Conservation (phyloP, 2,797 vertebrate species). For the Channallabes apus region DNA sequence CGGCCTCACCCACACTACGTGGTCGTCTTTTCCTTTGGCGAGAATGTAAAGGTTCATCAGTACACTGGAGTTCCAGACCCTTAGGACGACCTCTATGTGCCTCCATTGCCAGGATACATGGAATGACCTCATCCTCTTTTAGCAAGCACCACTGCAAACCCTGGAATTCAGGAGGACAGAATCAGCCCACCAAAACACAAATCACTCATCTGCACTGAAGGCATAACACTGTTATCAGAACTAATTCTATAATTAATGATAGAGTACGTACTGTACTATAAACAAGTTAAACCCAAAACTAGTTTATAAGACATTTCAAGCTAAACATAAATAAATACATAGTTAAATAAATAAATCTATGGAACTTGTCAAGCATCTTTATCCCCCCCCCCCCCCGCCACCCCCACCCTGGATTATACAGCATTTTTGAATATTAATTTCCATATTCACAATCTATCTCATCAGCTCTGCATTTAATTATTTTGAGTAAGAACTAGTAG, state of each 20-base stretch:
- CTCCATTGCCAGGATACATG: slow-evolving; percentile 86
- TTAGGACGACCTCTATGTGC: slow-evolving; percentile 82
- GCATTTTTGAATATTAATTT: neutral
- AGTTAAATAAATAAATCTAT: neutral
- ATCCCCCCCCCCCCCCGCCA: too few species aligned
- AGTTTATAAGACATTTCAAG: neutral
- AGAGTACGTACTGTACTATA: neutral
- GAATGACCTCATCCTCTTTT: slow-evolving; percentile 85
- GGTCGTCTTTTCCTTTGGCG: slow-evolving; percentile 77
- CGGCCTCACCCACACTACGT: slow-evolving; percentile 74
- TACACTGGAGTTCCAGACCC: slow-evolving; percentile 73
- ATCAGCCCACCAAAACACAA: neutral
- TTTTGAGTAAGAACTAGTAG: neutral
- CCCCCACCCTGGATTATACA: neutral
- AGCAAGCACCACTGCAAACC: slow-evolving; percentile 90
- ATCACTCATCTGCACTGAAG: neutral
- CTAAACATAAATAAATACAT: neutral
- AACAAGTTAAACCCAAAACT: neutral
- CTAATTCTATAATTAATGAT: neutral
- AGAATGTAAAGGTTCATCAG: slow-evolving; percentile 63
- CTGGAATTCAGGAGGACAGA: slow-evolving; percentile 63
- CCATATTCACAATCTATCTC: neutral
- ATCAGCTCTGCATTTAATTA: neutral
- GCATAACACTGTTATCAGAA: neutral
- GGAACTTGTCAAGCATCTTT: neutral